phyloP scores from a whole-genome alignment of 2,888 invertebrate species.

The Idaea straminata region DNA sequence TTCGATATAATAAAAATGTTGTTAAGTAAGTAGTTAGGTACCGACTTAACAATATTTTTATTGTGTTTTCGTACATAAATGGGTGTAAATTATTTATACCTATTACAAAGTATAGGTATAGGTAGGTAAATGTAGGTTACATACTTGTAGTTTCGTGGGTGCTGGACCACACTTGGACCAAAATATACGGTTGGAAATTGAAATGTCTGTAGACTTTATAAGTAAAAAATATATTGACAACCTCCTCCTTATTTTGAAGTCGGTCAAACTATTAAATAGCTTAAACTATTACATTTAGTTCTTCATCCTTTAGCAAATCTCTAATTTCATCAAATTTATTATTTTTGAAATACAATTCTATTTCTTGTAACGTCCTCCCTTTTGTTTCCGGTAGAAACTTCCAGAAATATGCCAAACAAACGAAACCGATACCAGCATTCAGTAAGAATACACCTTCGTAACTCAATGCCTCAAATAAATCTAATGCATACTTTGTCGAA shows the following conservation, averaged over 20 bases:
- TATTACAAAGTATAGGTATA: no score
- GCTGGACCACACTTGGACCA: no score
- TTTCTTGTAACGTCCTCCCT: constrained; percentile 37
- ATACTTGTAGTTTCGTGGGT: no score
- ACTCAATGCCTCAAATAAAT: constrained; percentile 28
- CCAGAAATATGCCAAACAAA: constrained; percentile 33
- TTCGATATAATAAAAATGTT: neutral
- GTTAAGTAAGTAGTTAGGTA: constrained; percentile 4
- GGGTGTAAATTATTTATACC: no score
- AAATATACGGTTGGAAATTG: no score
- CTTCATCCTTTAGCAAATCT: constrained; percentile 5
- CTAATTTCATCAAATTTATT: constrained; percentile 15
- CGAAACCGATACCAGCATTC: constrained; percentile 24
- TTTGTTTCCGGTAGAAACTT: constrained; percentile 38
- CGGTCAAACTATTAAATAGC: no score
- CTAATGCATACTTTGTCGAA: constrained; percentile 26
- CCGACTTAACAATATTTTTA: neutral
- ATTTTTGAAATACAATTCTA: constrained; percentile 36
- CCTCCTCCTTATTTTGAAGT: no score
- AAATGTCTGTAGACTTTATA: no score
- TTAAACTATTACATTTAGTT: no score
- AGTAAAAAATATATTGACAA: no score
- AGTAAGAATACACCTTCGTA: constrained; percentile 37
- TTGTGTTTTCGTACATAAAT: no score
- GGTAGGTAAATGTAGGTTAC: no score